Conservation (phyloP, 2,113 vertebrate genomes). For the Leptocoma aspasia region DNA sequence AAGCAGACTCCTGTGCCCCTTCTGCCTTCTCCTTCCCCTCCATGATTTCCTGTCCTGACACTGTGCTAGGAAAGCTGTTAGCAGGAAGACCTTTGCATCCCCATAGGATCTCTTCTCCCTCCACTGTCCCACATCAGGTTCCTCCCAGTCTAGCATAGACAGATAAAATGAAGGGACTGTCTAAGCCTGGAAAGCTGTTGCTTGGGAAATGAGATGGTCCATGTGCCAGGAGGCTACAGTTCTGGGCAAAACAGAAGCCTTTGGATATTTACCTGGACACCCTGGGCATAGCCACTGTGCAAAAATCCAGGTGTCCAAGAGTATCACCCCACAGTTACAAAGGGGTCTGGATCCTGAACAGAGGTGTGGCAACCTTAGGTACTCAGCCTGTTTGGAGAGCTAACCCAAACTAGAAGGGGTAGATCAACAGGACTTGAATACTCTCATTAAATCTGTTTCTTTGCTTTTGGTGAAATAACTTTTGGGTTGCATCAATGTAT, state of each 20-base stretch:
- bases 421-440: not conserved
- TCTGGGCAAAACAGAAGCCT: not conserved
- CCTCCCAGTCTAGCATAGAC: not conserved
- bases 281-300: not conserved
- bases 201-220: not conserved
- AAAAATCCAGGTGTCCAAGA: not conserved
- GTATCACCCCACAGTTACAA: not conserved
- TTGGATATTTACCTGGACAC: not conserved
- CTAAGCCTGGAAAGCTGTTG: not conserved
- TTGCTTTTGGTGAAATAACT: not conserved
- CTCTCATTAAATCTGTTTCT: not conserved
- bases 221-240: not conserved
- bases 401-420: not conserved
- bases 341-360: not conserved
- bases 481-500: not conserved
- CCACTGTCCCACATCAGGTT: not conserved
- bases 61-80: not conserved
- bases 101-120: not conserved
- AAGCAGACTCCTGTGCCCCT: not conserved
- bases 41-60: not conserved
- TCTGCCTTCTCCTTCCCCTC: not conserved
- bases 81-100: not conserved
- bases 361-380: not conserved
- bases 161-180: not conserved
- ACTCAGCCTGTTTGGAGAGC: not conserved